Percentiles rank a stretch among this genome's conserved stretches.
phyloP scores from a whole-genome alignment of 1,140 invertebrate species.

The Tribolium castaneum region DNA sequence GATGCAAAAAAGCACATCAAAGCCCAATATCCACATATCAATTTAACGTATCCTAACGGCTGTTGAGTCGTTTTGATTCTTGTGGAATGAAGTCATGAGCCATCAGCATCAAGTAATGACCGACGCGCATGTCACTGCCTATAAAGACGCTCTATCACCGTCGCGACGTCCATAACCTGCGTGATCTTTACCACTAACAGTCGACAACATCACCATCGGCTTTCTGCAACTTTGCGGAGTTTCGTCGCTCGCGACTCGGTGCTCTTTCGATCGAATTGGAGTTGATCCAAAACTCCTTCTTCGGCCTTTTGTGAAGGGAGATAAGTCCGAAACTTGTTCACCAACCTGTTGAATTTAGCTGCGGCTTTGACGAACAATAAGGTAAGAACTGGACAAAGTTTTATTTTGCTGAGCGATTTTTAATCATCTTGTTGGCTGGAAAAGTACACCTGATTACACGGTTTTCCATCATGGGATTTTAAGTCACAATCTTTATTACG shows the following conservation, averaged over 20 bases:
- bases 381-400: conserved; percentile 7
- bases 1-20: not conserved
- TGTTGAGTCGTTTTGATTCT: conserved; percentile 29
- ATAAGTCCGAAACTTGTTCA: conserved; percentile 19
- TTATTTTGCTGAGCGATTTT: not conserved
- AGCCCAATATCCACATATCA: not conserved
- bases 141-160: conserved; percentile 42
- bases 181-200: conserved; percentile 40
- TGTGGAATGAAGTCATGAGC: conserved; percentile 30
- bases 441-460: not conserved
- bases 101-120: conserved; percentile 34
- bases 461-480: not conserved
- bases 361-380: conserved; percentile 9
- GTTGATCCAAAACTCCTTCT: conserved; percentile 3
- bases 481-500: too few relatives aligned
- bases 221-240: conserved; percentile 2
- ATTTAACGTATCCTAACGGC: conserved; percentile 5
- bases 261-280: not conserved
- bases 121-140: conserved; percentile 40
- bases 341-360: conserved; percentile 39
- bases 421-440: too few relatives aligned
- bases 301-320: conserved; percentile 20
- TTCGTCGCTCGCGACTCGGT: conserved; percentile 25
- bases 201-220: conserved; percentile 27
- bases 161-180: conserved; percentile 41